These are phyloP conservation scores for Periphyllus acericola DNA, from an alignment of 2,888 invertebrate species.

Conservation along the genomic window DNA sequence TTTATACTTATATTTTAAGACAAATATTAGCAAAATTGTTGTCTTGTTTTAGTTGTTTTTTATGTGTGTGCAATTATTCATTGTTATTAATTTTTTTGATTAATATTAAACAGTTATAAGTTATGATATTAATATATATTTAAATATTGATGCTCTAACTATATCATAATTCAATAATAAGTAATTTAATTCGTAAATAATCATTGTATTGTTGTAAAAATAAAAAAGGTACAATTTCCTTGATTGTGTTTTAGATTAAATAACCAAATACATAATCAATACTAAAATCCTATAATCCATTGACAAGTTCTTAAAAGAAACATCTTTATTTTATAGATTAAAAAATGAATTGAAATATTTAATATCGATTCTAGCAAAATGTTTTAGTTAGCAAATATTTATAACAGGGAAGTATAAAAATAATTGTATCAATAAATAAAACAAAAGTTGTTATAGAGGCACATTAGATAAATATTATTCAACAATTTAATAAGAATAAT, in stretches of 20 bases:
- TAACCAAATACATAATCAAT: neutral
- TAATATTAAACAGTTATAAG: no score
- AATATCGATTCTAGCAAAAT: neutral
- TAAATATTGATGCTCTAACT: neutral
- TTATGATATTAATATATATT: neutral
- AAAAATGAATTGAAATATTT: neutral
- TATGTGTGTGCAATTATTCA: no score
- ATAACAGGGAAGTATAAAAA: no score
- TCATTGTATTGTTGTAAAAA: neutral
- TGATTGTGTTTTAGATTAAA: neutral
- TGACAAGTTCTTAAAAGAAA: neutral
- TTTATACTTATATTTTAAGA: no score
- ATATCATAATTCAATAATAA: neutral
- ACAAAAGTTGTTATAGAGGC: no score
- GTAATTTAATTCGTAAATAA: neutral
- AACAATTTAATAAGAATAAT: no score
- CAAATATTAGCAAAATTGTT: no score
- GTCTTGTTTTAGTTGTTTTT: no score
- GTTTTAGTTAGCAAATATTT: neutral
- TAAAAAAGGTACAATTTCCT: neutral
- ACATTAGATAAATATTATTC: no score
- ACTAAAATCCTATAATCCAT: slow-evolving; percentile 2
- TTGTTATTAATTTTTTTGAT: no score
- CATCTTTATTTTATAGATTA: neutral
- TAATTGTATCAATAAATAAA: no score